Percentiles rank a stretch among this genome's conserved stretches.
Evolutionary conservation across 2,888 invertebrate species (phyloP).

Genomic region (Polydrusus tereticollis): DNA sequence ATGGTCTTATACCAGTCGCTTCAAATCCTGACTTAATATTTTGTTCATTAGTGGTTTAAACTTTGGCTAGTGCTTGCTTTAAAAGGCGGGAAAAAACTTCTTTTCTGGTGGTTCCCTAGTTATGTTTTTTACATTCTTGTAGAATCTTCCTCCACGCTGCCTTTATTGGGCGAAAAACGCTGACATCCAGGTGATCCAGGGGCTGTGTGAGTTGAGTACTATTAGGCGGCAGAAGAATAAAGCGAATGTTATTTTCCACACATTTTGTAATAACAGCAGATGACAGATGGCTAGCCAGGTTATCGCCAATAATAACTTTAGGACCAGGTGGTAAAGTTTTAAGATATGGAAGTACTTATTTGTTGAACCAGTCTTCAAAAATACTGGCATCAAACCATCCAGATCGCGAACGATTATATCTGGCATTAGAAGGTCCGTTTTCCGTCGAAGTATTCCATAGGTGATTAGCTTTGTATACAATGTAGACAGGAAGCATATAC

Average conservation of each 20-base stretch:
- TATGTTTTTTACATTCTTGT: background rate
- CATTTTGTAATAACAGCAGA: background rate
- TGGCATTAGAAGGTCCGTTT: conserved; percentile 32
- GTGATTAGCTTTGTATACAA: conserved; percentile 47
- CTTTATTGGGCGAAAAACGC: background rate
- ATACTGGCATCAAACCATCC: conserved; percentile 47
- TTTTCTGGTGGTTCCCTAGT: conserved; percentile 22
- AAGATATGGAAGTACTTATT: conserved; percentile 33
- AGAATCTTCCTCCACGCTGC: background rate
- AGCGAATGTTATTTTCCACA: background rate
- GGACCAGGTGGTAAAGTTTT: background rate
- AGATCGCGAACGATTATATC: conserved; percentile 42
- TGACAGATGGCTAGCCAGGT: background rate
- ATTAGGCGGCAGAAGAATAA: background rate
- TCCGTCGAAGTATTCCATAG: conserved; percentile 46
- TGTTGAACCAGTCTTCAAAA: conserved; percentile 43
- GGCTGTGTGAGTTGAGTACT: background rate
- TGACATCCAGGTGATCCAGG: background rate
- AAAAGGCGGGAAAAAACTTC: conserved; percentile 41
- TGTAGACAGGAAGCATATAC: conserved; percentile 30
- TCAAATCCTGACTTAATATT: conserved; percentile 26
- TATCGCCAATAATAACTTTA: too few relatives aligned
- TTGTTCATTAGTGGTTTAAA: background rate
- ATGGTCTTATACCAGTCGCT: conserved; percentile 20
- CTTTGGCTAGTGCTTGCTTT: conserved; percentile 31